These are phyloP conservation scores for Scaptomyza hsui DNA, from an alignment of 1,140 invertebrate species.

Conservation along the genomic window DNA sequence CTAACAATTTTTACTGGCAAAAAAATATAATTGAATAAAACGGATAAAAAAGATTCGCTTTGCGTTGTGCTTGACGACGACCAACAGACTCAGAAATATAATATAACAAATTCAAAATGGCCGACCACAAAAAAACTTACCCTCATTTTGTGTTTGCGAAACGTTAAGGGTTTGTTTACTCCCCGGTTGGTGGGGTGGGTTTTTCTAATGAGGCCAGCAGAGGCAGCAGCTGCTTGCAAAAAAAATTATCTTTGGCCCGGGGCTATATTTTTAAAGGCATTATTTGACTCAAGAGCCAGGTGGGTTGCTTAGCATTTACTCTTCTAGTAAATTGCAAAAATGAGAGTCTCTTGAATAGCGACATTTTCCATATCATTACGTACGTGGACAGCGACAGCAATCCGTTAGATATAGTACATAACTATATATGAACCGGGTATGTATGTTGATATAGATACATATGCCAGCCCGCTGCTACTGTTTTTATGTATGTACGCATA, in stretches of 20 bases:
- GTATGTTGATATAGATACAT: slow-evolving; percentile 12
- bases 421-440: slow-evolving; percentile 20
- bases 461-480: slow-evolving; percentile 5
- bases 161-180: slow-evolving; percentile 64
- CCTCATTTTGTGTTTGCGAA: slow-evolving; percentile 49
- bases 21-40: slow-evolving; percentile 22
- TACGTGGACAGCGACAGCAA: slow-evolving; percentile 3
- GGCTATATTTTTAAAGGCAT: not conserved
- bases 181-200: slow-evolving; percentile 46
- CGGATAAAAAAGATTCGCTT: slow-evolving; percentile 27
- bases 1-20: slow-evolving; percentile 14
- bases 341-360: slow-evolving; percentile 34
- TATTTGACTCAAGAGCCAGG: not conserved
- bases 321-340: not conserved
- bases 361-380: slow-evolving; percentile 29
- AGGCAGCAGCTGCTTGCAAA: slow-evolving; percentile 41
- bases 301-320: slow-evolving; percentile 7
- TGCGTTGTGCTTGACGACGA: slow-evolving; percentile 26
- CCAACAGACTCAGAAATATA: slow-evolving; percentile 16
- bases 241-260: slow-evolving; percentile 21
- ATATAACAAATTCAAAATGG: slow-evolving; percentile 72
- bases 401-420: slow-evolving; percentile 35
- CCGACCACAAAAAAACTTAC: slow-evolving; percentile 59
- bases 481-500: slow-evolving; percentile 18
- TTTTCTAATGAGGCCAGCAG: slow-evolving; percentile 26